Evolutionary conservation across 2,888 invertebrate genomes (phyloP), one percentile per base, ranked within the genome.

Genomic region (Agrotis ipsilon): DNA sequence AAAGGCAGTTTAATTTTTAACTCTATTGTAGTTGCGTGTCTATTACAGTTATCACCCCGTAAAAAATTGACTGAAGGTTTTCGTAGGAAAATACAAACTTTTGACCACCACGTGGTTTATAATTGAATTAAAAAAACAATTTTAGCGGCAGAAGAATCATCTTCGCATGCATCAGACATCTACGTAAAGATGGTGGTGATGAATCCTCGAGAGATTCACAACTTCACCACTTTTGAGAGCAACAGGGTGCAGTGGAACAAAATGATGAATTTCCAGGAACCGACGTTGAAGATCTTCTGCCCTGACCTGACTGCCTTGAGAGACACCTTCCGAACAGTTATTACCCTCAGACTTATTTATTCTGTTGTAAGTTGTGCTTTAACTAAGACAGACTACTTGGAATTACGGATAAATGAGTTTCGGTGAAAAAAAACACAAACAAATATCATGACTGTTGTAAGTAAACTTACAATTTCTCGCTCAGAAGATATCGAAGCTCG

Each of bases 281-380:
- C 96, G 2, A 88, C 96, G 1, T 79, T 97, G 24, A 90, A 89
- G 81, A 94, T 97, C 65, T 96, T 96, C 68, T 94, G 96, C 70
- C 94, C 96, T 1, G 95, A 97, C 78, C 91, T 97, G 24, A 74
- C 72, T 1, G 92, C 95, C 18, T 85, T 97, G 69, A 92, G 97
- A 66, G 95, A 97, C 80, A 97, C 97, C n/a, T 97, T 97, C 81
- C 91, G 96, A 57, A 94, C 95, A 18, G 87, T 88, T 6, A 92
- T 97, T 13, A 96, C 96, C 5, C 81, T 97, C 16, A 92, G 94
- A 84, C 87, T 97, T 18, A 84, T 97, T 43, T 97, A 96, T 86
- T 89, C 96, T 72, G 87, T 96, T 92, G 97, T 97, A 90, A 87
- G 83, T 75, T 62, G 14, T 72, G 3, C 11, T 24, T 45, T 68